Base-by-base conservation (phyloP, 53 echinoderm and acorn worm species). In the Antedon mediterranea region DNA sequence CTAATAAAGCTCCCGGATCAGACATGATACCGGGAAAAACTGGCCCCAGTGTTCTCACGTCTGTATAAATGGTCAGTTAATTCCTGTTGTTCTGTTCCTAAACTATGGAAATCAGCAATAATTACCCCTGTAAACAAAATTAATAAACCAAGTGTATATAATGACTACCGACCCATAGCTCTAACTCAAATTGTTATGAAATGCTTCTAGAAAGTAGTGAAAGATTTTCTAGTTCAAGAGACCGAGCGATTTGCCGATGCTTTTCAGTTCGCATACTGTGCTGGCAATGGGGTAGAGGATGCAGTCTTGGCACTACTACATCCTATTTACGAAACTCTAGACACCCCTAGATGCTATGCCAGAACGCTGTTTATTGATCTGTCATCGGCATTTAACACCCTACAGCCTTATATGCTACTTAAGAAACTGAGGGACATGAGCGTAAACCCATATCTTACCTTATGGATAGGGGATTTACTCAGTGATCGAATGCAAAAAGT, bases 401-500 rank as follows among this genome's bases (percentile, higher is more conserved):
- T 81, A 30, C 81, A 73, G 41, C 0, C 72, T 34, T 72, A 80
- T 34, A 32, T 72, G 42, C 43, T 80, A 31, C 26, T 73, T 0
- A 0, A 20, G 30, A 80, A 80, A 31, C 73, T 80, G 42, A 33
- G 28, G 29, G 30, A 34, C 30, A 80, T 80, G 80, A 29, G 73
- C 71, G 3, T 80, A 32, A 80, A 80, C 73, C 80, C 80, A 26
- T 34, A 72, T 26, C 37, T 80, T 30, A 33, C 34, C 28, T 29
- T 42, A 28, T 80, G 80, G 73, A 73, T 80, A 33, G 80, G 37
- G 34, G 81, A 80, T 37, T 80, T 80, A 30, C 41, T 80, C 28
- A 37, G 34, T 15, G 32, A 72, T 23, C 30, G 79, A 32, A 71
- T 79, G 28, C 72, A 71, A 33, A 71, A 71, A 70, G 74, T 80